phyloP scores from a whole-genome alignment of 2,888 invertebrate species.

The Blastobasis lacticolella region DNA sequence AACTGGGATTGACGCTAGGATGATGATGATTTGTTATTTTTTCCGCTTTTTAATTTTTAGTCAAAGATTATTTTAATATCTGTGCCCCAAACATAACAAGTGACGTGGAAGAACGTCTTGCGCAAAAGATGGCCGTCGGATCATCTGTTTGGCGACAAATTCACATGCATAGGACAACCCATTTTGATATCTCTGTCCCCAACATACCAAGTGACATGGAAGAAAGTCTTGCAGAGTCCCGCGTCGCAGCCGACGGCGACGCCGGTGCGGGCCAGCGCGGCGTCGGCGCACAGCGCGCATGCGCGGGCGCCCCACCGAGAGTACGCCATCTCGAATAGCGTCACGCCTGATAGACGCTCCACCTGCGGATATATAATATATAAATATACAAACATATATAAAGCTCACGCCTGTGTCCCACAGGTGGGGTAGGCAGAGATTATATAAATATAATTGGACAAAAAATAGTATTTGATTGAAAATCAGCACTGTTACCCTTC shows the following conservation, averaged over 20 bases:
- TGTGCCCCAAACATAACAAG: too few relatives aligned
- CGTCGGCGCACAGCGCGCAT: slow-evolving; percentile 92
- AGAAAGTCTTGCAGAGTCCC: slow-evolving; percentile 97
- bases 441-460: background rate
- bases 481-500: too few relatives aligned
- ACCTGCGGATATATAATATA: slow-evolving; percentile 48
- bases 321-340: slow-evolving; percentile 98
- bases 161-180: too few relatives aligned
- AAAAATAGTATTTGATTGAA: background rate
- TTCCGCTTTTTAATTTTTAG: too few relatives aligned
- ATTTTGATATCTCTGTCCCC: too few relatives aligned
- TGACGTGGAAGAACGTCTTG: slow-evolving; percentile 97
- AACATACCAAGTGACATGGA: slow-evolving; percentile 94
- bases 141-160: too few relatives aligned
- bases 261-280: slow-evolving; percentile 90
- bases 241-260: slow-evolving; percentile 98
- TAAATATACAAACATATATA: too few relatives aligned
- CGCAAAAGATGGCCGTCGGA: slow-evolving; percentile 37
- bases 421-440: too few relatives aligned
- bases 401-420: too few relatives aligned
- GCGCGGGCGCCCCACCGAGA: slow-evolving; percentile 95
- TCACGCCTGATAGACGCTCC: slow-evolving; percentile 91
- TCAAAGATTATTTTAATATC: too few relatives aligned
- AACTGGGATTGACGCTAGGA: too few relatives aligned
- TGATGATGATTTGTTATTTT: too few relatives aligned